Evolutionary conservation across 1,140 invertebrate species (phyloP), one percentile per base, ranked within the genome.

Genomic region (Papilio glaucus): DNA sequence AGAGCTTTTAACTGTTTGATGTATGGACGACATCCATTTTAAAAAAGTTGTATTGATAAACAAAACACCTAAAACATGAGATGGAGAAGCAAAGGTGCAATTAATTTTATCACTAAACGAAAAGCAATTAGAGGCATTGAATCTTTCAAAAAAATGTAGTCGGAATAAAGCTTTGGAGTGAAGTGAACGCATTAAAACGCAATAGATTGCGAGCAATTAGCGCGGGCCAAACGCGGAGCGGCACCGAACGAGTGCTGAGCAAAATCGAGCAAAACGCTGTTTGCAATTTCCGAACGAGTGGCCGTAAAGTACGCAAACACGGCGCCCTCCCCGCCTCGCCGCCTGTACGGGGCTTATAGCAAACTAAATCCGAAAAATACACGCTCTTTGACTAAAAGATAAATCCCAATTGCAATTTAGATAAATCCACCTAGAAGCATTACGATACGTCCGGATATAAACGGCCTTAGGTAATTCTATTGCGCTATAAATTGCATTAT

Each of bases 141-240:
- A 42, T 69, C 67, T 45, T 33, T 9, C n/a, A 61, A 67, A 77
- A 77, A 78, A 74, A 79, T 57, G 72, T 57, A 21, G 72, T 74
- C 61, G 61, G 69, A 75, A 79, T 73, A 79, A 82, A 79, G 61
- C 45, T 71, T 26, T 60, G 37, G 76, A 78, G 74, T 69, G 65
- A 68, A 57, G 75, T 73, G 81, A 81, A 83, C 79, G 77, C 72
- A 79, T 83, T 83, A 77, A 83, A 81, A 81, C 76, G 79, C 79
- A 79, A 83, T 83, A 81, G 81, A 83, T 81, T 81, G 79, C 74
- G 41, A 81, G 79, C 82, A 83, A 83, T 83, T 83, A 81, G 75
- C 75, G 77, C 68, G 42, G 71, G 74, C 60, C 75, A 15, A 13
- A 41, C 33, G 57, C 33, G 38, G 63, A 24, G 67, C 67, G 75